These are phyloP conservation scores for Antigone vipio DNA, from an alignment of 2,113 vertebrate species.

Conservation along the genomic window DNA sequence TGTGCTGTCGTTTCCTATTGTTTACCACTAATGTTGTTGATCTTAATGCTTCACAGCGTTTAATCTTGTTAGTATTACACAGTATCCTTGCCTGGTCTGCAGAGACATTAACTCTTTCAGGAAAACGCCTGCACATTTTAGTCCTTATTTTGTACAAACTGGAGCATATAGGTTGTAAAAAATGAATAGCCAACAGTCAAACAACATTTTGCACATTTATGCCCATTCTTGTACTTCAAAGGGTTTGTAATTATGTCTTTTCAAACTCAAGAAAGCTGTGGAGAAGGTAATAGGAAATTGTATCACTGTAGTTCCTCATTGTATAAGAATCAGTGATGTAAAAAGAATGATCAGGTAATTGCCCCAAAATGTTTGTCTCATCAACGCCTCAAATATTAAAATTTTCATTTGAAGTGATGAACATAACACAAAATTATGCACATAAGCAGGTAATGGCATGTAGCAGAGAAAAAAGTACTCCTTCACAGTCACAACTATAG, in stretches of 20 bases:
- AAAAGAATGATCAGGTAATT: neutral
- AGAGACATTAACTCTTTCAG: neutral
- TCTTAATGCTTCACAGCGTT: neutral
- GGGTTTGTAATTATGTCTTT: neutral
- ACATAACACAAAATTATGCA: neutral
- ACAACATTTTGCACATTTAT: neutral
- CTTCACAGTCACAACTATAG: neutral
- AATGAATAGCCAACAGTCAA: neutral
- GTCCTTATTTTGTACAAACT: neutral
- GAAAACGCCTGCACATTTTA: neutral
- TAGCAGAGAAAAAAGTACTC: neutral
- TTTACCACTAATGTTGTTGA: neutral
- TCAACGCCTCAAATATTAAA: neutral
- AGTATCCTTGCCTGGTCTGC: neutral
- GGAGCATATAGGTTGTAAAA: neutral
- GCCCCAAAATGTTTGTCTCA: neutral
- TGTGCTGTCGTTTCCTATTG: neutral
- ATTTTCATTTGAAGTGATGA: neutral
- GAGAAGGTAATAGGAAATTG: neutral
- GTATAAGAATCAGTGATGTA: neutral
- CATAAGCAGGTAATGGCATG: neutral
- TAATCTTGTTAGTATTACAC: neutral
- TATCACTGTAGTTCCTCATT: neutral
- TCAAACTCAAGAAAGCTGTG: neutral
- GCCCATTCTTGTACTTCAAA: neutral